These are phyloP conservation scores for Mizuhopecten yessoensis DNA, from an alignment of 1,140 invertebrate genomes.

Conservation along the genomic window DNA sequence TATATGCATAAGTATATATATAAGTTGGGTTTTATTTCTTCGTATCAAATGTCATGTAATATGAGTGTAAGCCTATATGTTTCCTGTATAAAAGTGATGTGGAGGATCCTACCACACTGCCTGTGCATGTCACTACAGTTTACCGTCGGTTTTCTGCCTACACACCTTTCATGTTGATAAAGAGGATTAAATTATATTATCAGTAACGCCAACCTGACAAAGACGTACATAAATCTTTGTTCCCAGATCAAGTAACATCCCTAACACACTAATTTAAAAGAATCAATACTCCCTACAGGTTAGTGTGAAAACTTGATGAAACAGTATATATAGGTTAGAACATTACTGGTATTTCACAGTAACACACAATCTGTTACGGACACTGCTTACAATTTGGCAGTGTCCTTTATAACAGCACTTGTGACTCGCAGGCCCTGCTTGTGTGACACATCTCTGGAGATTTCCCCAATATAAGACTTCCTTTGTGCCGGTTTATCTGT, in stretches of 20 bases:
- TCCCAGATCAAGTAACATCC: not conserved
- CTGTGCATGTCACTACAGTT: not conserved
- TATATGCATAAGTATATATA: too few species aligned
- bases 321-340: not conserved
- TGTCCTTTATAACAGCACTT: not conserved
- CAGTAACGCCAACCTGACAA: not conserved
- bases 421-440: too few species aligned
- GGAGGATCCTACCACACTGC: not conserved
- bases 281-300: not conserved
- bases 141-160: not conserved
- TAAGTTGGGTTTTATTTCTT: too few species aligned
- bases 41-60: too few species aligned
- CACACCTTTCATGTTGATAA: not conserved
- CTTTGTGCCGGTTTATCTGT: too few species aligned
- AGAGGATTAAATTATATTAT: conserved; percentile 15
- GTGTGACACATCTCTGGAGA: too few species aligned
- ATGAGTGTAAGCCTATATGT: too few species aligned
- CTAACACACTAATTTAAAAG: not conserved
- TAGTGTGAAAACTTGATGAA: not conserved
- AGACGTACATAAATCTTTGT: conserved; percentile 16
- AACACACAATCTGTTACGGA: not conserved
- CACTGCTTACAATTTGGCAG: too few species aligned
- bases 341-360: not conserved
- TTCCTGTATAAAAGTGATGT: too few species aligned
- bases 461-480: too few species aligned